A percentile compares a stretch with the other conserved stretches of the same genome.
phyloP scores from a whole-genome alignment of 2,113 vertebrate species.

The Potamarius usumacintae region DNA sequence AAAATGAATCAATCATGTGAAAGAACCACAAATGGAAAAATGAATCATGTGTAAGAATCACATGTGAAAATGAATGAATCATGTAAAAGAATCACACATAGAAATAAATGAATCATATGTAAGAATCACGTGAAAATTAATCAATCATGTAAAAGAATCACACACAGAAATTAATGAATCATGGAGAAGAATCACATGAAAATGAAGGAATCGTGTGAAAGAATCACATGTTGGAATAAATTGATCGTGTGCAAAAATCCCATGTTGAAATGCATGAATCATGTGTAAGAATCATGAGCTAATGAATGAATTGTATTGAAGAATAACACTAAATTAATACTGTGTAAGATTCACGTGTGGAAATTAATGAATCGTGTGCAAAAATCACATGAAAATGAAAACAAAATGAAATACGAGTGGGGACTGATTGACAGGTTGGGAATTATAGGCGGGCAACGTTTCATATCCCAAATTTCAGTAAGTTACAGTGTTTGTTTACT shows the following conservation, averaged over 20 bases:
- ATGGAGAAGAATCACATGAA: background rate
- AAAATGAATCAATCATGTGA: too few species aligned
- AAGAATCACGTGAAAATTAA: background rate
- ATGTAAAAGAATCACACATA: too few species aligned
- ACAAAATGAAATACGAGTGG: too few species aligned
- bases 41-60: too few species aligned
- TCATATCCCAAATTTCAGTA: background rate
- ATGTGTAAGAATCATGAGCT: background rate
- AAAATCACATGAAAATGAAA: background rate
- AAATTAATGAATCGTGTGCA: background rate
- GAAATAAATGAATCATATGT: too few species aligned
- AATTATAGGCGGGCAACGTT: too few species aligned
- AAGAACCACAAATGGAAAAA: too few species aligned
- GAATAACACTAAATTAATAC: background rate
- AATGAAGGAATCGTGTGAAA: background rate
- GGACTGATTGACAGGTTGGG: too few species aligned
- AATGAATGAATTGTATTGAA: too few species aligned
- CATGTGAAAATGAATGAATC: too few species aligned
- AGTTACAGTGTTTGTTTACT: background rate
- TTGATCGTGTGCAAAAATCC: background rate
- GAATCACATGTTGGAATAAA: background rate
- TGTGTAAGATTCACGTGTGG: background rate
- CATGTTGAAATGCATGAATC: background rate
- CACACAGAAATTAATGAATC: background rate
- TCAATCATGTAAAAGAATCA: background rate